Evolutionary conservation across 2,113 vertebrate genomes (phyloP), one percentile per base, ranked within the genome.

Genomic region (Cyprinodon brontotheroides): DNA sequence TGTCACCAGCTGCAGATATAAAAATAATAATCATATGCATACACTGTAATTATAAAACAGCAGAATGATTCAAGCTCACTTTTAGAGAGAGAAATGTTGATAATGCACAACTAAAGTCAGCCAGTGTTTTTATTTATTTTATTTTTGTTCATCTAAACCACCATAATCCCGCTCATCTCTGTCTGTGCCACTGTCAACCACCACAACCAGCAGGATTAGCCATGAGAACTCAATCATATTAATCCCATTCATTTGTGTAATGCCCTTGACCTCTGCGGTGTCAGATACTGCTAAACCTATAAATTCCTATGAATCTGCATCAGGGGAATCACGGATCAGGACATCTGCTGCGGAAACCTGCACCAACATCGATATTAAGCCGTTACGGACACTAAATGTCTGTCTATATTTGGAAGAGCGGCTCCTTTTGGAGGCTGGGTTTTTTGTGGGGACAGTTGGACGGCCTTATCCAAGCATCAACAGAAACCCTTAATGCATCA

Each of bases 261-360:
- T 79, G 81, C 77, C 89, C 87, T 78, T 64, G 47, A 86, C 87
- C 87, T 89, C 75, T 75, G 72, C 29, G 4, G 76, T 73, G 81
- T 91, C 82, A 87, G 82, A 78, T 68, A 82, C 80, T 77, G 72
- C 70, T 67, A 65, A 65, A 84, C 81, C 61, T 29, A 29, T 29
- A 29, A 29, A 74, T 78, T 82, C 77, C 74, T 80, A 91, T 80
- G 85, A 92, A 91, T 92, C 87, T 89, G 83, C 78, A 79, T 86
- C 76, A 5, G 65, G 84, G 83, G 81, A 57, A 85, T 69, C 84
- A 76, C 79, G 83, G 78, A 74, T 82, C 63, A 11, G 10, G 68
- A 88, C 91, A 93, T 91, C 91, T 92, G 90, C 83, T 88, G 84
- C 83, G 70, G 83, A 91, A 88, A 90, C 84, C 84, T 80, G 83